A percentile compares a stretch with the other conserved stretches of the same genome.
phyloP scores from a whole-genome alignment of 2,888 invertebrate species.

The Thecophora atra region DNA sequence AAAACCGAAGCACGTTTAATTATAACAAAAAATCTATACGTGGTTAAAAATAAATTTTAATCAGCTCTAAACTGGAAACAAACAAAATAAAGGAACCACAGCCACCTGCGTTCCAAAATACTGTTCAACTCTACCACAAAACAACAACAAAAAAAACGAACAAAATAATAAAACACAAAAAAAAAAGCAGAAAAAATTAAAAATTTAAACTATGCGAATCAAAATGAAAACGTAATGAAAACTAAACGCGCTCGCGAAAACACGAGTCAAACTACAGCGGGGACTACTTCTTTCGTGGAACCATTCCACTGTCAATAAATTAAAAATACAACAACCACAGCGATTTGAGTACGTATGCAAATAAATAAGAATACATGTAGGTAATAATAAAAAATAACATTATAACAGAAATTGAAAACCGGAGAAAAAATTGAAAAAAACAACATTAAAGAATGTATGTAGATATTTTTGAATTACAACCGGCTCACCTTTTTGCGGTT shows the following conservation, averaged over 20 bases:
- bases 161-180: neutral
- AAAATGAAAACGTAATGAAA: too few species aligned
- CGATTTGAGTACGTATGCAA: too few species aligned
- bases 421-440: neutral
- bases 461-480: neutral
- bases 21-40: neutral
- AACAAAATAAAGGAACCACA: neutral
- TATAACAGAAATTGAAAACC: neutral
- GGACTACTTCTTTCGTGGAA: too few species aligned
- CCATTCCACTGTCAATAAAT: too few species aligned
- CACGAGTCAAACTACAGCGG: too few species aligned
- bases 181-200: neutral
- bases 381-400: neutral
- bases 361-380: neutral
- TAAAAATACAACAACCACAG: neutral
- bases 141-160: neutral
- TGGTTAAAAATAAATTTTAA: neutral
- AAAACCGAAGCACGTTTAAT: neutral
- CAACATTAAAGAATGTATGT: neutral
- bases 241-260: too few species aligned
- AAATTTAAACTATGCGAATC: too few species aligned
- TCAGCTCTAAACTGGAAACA: neutral
- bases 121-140: neutral
- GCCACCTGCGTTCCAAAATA: too few species aligned
- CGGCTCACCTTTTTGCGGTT: too few species aligned